Evolutionary conservation across 2,113 vertebrate species (phyloP), one percentile per base, ranked within the genome.

Genomic region (Archocentrus centrarchus): DNA sequence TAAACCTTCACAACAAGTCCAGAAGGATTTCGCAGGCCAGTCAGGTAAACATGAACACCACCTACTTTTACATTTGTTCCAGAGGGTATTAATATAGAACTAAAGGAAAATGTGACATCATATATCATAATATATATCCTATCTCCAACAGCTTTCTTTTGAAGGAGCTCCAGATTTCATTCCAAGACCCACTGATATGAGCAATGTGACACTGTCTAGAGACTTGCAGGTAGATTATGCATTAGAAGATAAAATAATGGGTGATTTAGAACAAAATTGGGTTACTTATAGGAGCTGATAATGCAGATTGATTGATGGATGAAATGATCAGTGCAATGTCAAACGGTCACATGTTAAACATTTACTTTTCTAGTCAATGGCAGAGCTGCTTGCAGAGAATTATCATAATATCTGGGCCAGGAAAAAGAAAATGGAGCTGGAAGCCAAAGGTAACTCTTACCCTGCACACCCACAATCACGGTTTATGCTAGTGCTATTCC

Each of bases 331-430:
- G 32, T 55, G 7, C 30, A 24, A 11, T 14, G 11, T 35, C 64
- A 64, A 10, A 17, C 7, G 35, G 11, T 13, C 15, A 59, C 4
- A 22, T 37, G 4, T 64, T 75, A 35, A 32, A 55, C 14, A 9
- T 55, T 86, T 91, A 50, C 60, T 85, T 78, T 59, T 93, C 58
- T 92, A 99, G 98, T 96, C 98, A 15, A 98, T 99, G 98, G 98
- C 98, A 63, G 98, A 99, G 86, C 97, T 98, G 94, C 97, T 99
- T 89, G 98, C 98, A 20, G 98, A 99, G 93, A 99, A 99, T 92
- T 98, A 98, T 91, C 98, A 99, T 89, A 99, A 99, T 59, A 98
- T 97, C 88, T 99, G 98, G 98, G 97, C 98, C 63, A 97, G 97
- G 93, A 98, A 97, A 92, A 99, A 98, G 96, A 99, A 99, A 87